Base-by-base conservation (phyloP, 2,888 invertebrate species). In the Drosophila buzzatii region DNA sequence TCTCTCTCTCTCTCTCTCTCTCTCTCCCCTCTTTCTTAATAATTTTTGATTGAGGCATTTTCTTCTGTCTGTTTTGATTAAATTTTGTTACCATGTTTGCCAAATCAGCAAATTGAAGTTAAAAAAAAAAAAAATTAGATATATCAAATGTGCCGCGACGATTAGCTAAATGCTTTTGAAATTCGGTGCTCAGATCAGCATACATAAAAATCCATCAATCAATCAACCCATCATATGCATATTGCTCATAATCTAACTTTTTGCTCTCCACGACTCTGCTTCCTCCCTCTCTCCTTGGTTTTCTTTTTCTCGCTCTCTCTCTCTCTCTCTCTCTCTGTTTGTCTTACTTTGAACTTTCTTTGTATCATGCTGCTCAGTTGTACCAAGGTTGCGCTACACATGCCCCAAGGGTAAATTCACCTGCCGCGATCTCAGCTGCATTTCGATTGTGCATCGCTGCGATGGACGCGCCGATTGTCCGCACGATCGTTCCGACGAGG, bases 381-480 rank as follows among this genome's bases (percentile, higher is more conserved):
- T 91, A 60, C 93, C 92, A 31, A 89, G 90, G 65, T 68, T 92
- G 33, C 90, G 84, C 63, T 93, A 90, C 80, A 92, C 89, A 59
- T 93, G 93, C 79, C 91, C 94, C 27, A 93, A 94, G 35, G 95
- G 95, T 47, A 94, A 94, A 89, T 97, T 96, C 93, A 95, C 95
- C 76, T 97, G 97, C 92, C 94, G 94, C 68, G 96, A 97, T 92
- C 96, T 96, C 58, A 94, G 95, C 83, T 97, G 97, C 92, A 95
- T 97, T 84, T 95, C 96, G 51, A 94, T 95, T 76, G 92, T 94
- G 52, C 93, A 95, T 77, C 95, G 95, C 58, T 97, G 97, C 92
- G 96, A 97, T 91, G 96, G 96, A 70, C 95, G 94, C 85, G 94
- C 94, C 90, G 96, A 97, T 93, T 97, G 97, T 92, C 94, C 94